Conservation (phyloP, 2,113 vertebrate species). For the Micronycteris hirsuta region DNA sequence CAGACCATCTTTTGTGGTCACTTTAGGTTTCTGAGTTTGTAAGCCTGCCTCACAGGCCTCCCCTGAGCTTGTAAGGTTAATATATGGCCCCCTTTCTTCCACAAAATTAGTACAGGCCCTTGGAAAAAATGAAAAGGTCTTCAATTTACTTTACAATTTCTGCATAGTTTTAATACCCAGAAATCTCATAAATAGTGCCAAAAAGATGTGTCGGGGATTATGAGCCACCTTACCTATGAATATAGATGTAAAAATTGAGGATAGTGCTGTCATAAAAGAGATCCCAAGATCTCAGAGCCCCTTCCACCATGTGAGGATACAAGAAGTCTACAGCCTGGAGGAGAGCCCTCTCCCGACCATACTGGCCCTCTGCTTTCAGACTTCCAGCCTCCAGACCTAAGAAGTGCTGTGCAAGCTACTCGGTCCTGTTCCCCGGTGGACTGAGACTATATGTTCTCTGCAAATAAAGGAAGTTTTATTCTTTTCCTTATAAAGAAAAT, state of each 20-base stretch:
- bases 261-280: background rate
- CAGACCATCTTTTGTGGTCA: too few relatives aligned
- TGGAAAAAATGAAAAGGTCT: slow-evolving; percentile 1
- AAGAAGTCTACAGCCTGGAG: background rate
- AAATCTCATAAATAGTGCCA: background rate
- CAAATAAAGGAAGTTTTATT: background rate
- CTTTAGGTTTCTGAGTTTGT: too few relatives aligned
- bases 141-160: background rate
- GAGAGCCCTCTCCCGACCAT: background rate
- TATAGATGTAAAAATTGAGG: background rate
- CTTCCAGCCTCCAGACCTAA: background rate
- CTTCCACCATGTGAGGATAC: background rate
- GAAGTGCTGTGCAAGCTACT: background rate
- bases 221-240: background rate
- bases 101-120: background rate
- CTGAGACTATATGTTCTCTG: background rate
- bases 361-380: background rate
- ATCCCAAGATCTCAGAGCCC: background rate
- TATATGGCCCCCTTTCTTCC: too few relatives aligned
- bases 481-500: background rate
- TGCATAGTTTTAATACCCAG: background rate
- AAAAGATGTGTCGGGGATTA: background rate
- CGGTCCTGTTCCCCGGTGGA: background rate
- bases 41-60: too few relatives aligned
- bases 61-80: too few relatives aligned